Percentiles rank a stretch among this genome's conserved stretches.
Evolutionary conservation across 2,888 invertebrate genomes (phyloP).

Genomic region (Antitype chi): DNA sequence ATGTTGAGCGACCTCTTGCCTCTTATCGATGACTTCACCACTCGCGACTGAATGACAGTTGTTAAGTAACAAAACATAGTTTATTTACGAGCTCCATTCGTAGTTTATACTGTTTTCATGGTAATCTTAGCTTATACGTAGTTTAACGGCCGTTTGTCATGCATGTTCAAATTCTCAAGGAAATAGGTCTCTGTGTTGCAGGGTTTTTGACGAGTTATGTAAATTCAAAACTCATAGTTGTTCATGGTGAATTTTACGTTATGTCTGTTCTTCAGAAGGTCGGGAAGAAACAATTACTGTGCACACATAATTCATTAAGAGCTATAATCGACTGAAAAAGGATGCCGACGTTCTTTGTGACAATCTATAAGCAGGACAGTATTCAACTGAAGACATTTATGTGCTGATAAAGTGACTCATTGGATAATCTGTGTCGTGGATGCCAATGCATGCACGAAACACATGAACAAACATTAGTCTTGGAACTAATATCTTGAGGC

Average conservation of each 20-base stretch:
- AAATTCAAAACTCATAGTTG: not conserved
- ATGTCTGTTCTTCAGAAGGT: not conserved
- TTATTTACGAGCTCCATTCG: slow-evolving; percentile 33
- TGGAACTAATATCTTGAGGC: slow-evolving; percentile 20
- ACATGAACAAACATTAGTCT: slow-evolving; percentile 36
- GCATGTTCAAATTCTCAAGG: slow-evolving; percentile 22
- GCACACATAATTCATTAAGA: not conserved
- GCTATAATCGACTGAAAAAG: slow-evolving; percentile 10
- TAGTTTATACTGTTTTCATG: slow-evolving; percentile 45
- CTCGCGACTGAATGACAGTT: slow-evolving; percentile 46
- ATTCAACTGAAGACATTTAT: not conserved
- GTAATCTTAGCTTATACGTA: slow-evolving; percentile 34
- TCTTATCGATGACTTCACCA: slow-evolving; percentile 66
- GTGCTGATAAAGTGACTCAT: slow-evolving; percentile 35
- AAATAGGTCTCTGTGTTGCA: slow-evolving; percentile 16
- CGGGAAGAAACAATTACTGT: not conserved
- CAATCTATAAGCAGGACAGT: not conserved
- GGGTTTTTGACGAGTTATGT: slow-evolving; percentile 4
- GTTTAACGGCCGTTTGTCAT: slow-evolving; percentile 29
- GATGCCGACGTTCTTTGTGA: not conserved
- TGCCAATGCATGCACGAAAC: slow-evolving; percentile 36
- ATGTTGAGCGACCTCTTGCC: slow-evolving; percentile 52
- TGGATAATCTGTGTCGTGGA: slow-evolving; percentile 36
- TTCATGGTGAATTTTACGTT: not conserved
- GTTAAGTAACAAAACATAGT: slow-evolving; percentile 58